Evolutionary conservation across 2,888 invertebrate species (phyloP).

Genomic region (Miltochrista miniata): DNA sequence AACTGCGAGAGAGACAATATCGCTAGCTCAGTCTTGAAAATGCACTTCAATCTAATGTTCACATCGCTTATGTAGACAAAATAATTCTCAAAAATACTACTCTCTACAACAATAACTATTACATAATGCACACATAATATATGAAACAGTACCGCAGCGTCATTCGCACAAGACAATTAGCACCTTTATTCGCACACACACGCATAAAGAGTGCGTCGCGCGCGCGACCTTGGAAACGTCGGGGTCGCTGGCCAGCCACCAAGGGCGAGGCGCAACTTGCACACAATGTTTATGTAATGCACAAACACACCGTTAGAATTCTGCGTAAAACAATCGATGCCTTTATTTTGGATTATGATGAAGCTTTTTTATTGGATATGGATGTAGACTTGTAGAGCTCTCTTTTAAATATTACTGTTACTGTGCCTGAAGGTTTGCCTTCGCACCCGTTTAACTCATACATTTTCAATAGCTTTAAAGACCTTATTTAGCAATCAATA

Average conservation of each 20-base stretch:
- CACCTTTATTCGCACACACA: conserved; percentile 21
- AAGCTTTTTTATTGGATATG: neutral
- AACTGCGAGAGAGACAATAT: too few species aligned
- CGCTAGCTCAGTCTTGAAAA: too few species aligned
- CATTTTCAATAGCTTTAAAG: too few species aligned
- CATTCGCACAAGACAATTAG: conserved; percentile 16
- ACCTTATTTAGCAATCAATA: too few species aligned
- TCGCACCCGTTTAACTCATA: too few species aligned
- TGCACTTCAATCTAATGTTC: too few species aligned
- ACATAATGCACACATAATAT: neutral
- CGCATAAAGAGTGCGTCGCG: conserved; percentile 14
- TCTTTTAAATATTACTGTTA: too few species aligned
- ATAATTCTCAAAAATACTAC: neutral
- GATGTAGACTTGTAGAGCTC: too few species aligned
- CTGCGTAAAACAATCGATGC: conserved; percentile 14
- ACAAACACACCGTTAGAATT: conserved; percentile 33
- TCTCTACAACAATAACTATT: neutral
- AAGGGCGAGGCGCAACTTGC: conserved; percentile 50
- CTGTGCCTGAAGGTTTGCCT: too few species aligned
- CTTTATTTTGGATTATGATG: conserved; percentile 7
- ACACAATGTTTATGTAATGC: conserved; percentile 43
- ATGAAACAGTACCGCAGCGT: too few species aligned
- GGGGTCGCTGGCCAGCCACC: conserved; percentile 62
- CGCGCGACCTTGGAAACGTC: conserved; percentile 54
- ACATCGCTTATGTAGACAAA: neutral